Conservation (phyloP, 2,113 vertebrate genomes). For the Anhinga rufa region DNA sequence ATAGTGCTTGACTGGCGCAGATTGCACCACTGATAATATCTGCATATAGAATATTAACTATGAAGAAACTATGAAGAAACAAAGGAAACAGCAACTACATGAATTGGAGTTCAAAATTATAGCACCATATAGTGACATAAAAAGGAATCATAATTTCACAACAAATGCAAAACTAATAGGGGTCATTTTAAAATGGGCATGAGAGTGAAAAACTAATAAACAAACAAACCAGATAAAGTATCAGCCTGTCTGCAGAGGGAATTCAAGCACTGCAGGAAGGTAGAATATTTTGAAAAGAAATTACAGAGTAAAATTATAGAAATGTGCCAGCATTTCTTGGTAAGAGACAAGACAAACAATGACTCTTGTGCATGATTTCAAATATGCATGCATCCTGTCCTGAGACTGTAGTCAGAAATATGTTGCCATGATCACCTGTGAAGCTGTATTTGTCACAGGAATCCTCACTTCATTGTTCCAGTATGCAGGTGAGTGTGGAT, state of each 20-base stretch:
- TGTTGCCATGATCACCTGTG: background rate
- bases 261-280: background rate
- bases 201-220: background rate
- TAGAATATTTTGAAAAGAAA: background rate
- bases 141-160: background rate
- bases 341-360: background rate
- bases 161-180: background rate
- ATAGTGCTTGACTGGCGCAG: background rate
- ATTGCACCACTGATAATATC: background rate
- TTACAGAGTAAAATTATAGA: background rate
- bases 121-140: background rate
- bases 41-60: slow-evolving; percentile 6
- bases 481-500: background rate
- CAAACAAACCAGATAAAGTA: background rate
- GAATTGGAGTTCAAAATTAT: background rate
- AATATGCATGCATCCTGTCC: background rate
- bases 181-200: background rate
- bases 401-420: background rate
- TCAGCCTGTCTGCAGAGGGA: background rate
- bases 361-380: background rate
- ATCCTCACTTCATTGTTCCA: background rate
- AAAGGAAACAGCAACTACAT: background rate
- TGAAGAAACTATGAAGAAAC: background rate
- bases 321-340: background rate
- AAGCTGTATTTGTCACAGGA: background rate